Base-by-base conservation (phyloP, 2,888 invertebrate species). In the Tupiocoris notatus region DNA sequence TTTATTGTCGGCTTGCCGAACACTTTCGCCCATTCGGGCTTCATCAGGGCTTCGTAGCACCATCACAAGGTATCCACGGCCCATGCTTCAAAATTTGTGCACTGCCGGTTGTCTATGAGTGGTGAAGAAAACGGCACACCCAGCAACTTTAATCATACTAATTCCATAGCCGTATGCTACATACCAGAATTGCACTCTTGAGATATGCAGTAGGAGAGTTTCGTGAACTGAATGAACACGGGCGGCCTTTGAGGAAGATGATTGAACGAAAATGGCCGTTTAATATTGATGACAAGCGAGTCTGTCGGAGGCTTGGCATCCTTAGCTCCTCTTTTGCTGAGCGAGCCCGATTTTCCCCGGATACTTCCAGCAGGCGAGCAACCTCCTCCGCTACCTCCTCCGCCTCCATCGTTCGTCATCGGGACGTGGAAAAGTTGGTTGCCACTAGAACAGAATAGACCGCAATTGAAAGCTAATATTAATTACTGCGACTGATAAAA, bases 161-260 rank as follows among this genome's bases (percentile, higher is more conserved):
- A 12, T n/a, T n/a, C n/a, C n/a, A n/a, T n/a, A n/a, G n/a, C n/a
- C n/a, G n/a, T n/a, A n/a, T n/a, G n/a, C n/a, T 12, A 39, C n/a
- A 58, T 75, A 78, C 78, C 78, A 62, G 77, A 77, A 65, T 78
- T 78, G 67, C 77, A 78, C 24, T 79, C 79, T 64, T 78, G 77
- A n/a, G 79, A 78, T 24, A 79, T 78, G 56, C 71, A 75, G 64
- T 78, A 79, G 57, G 76, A 76, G 7, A 79, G 76, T 21, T 77
- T 78, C 56, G 65, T 73, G 74, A 79, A 79, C 39, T 78, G 63
- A 56, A 79, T 79, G 39, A 66, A 57, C 20, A 77, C 78, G 1
- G 79, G 79, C 18, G 78, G 79, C 22, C 79, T 25, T 57, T 79
- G 78, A 1, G 79, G 79, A 1, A 79, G 68, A 20, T 79, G 79